Percentiles rank a stretch among this genome's conserved stretches.
Evolutionary conservation across 2,797 vertebrate genomes (phyloP).

Genomic region (Fratercula arctica): DNA sequence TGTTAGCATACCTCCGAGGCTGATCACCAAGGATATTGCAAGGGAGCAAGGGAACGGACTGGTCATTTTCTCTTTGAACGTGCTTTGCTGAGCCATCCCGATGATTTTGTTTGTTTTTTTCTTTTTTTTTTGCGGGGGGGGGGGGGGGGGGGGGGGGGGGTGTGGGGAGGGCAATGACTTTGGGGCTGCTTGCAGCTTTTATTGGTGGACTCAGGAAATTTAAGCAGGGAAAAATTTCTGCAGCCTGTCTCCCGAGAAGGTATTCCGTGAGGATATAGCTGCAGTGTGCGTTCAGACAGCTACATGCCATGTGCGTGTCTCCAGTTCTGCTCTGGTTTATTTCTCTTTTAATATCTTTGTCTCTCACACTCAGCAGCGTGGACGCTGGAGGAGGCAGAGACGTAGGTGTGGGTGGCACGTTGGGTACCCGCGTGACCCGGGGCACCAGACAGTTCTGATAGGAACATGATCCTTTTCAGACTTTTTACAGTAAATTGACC

Average conservation of each 20-base stretch:
- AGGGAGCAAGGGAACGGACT: not conserved
- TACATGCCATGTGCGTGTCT: not conserved
- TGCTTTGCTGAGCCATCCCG: not conserved
- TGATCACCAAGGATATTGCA: conserved; percentile 23
- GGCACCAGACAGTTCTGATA: not conserved
- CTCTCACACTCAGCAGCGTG: not conserved
- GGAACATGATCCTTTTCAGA: not conserved
- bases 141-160: no score
- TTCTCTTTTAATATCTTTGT: not conserved
- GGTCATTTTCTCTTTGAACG: not conserved
- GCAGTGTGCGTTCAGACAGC: not conserved
- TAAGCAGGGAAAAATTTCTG: not conserved
- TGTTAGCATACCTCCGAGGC: not conserved
- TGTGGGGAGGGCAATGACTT: not conserved
- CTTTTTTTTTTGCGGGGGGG: no score
- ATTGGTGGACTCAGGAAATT: not conserved
- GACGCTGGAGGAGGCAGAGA: not conserved
- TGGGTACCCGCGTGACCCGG: fast-evolving
- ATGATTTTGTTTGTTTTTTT: not conserved
- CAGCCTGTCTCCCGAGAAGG: not conserved
- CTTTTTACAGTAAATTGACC: not conserved
- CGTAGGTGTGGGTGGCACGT: fast-evolving
- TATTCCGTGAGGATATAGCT: not conserved
- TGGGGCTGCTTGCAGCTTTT: not conserved
- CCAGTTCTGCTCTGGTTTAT: not conserved